Percentiles rank a stretch among this genome's conserved stretches.
phyloP scores from a whole-genome alignment of 2,797 vertebrate species.

The Eulemur rubriventer region DNA sequence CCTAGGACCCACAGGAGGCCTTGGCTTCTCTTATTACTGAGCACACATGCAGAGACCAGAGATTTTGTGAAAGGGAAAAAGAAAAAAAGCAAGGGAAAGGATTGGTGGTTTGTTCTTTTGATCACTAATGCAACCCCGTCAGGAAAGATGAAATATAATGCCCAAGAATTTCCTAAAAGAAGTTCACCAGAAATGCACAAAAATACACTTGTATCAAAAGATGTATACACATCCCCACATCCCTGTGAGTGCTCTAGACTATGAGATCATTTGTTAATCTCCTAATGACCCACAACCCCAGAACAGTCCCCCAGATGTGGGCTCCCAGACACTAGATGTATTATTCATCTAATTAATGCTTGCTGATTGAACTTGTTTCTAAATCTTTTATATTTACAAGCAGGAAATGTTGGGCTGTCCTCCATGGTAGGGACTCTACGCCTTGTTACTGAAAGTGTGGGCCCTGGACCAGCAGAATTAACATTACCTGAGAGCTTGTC shows the following conservation, averaged over 20 bases:
- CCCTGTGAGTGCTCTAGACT: not conserved
- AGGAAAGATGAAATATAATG: constrained; percentile 19
- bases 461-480: not conserved
- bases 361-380: not conserved
- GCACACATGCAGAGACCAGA: constrained; percentile 32
- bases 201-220: not conserved
- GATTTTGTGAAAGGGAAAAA: constrained; percentile 40
- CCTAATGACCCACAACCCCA: not conserved
- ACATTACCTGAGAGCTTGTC: not conserved
- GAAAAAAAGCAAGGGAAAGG: not conserved
- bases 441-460: not conserved
- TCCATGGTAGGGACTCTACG: not conserved
- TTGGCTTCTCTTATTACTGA: constrained; percentile 66
- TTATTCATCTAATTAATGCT: not conserved
- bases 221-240: not conserved
- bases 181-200: not conserved
- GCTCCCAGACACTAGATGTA: not conserved
- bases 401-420: not conserved
- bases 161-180: not conserved
- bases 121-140: not conserved
- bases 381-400: not conserved
- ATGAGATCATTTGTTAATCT: not conserved
- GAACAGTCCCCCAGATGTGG: not conserved
- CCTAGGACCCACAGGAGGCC: constrained; percentile 45
- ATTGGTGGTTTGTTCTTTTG: constrained; percentile 27